Conservation (phyloP, 2,797 vertebrate genomes). For the Gadopsis marmoratus region DNA sequence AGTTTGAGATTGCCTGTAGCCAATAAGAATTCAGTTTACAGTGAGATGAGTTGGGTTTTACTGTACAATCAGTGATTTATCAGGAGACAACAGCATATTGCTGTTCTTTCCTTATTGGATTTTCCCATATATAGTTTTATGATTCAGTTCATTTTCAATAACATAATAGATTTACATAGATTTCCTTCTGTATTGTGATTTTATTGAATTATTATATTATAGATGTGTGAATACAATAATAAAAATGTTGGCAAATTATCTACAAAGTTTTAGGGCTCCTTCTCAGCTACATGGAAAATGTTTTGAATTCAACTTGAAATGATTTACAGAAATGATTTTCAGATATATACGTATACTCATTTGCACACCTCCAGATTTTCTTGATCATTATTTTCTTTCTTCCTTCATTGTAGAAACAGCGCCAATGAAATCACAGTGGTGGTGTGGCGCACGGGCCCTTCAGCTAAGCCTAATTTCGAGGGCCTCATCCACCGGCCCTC, state of each 20-base stretch:
- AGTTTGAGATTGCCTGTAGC: not conserved
- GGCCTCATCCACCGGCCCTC: slow-evolving; percentile 90
- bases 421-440: slow-evolving; percentile 91
- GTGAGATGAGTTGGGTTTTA: not conserved
- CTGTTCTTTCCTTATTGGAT: not conserved
- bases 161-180: not conserved
- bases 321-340: not conserved
- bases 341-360: not conserved
- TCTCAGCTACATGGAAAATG: not conserved
- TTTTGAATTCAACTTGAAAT: not conserved
- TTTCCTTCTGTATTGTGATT: not conserved
- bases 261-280: not conserved
- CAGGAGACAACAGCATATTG: slow-evolving; percentile 8
- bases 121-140: not conserved
- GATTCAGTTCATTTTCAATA: not conserved
- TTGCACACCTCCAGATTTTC: not conserved
- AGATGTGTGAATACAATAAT: not conserved
- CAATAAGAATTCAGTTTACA: not conserved
- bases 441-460: slow-evolving; percentile 92
- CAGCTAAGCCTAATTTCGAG: slow-evolving; percentile 88
- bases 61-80: slow-evolving; percentile 9
- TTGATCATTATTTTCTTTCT: not conserved
- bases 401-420: slow-evolving; percentile 86
- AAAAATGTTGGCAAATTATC: not conserved
- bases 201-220: not conserved